Evolutionary conservation across 2,888 invertebrate species (phyloP), one percentile per base, ranked within the genome.

Genomic region (Lapara coniferarum): DNA sequence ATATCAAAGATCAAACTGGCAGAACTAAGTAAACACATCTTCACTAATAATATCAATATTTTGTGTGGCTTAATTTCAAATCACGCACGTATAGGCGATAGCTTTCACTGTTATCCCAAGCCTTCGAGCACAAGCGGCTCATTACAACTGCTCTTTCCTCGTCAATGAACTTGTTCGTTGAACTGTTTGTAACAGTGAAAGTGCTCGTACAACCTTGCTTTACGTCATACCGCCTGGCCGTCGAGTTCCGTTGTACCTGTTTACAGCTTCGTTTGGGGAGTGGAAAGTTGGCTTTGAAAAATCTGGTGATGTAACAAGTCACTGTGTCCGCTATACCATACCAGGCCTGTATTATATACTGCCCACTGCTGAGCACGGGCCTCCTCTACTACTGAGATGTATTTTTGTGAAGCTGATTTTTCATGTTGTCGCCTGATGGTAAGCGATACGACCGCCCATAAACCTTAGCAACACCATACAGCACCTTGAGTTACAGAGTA

Each of bases 141-240:
- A 53, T 66, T 52, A 66, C 52, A 19, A 7, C 16, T 63, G 63
- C 63, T 56, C 56, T 69, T 63, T 63, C 16, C 46, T 25, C 51
- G 63, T 63, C 71, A 75, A 71, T 77, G 81, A 81, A 81, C 81
- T 82, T 79, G 77, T 66, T 63, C 70, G 70, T 70, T 70, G 71
- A 69, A 69, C 51, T 68, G 72, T 70, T 75, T 74, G 75, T 77
- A 79, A 79, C 79, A 78, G 84, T 78, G 85, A 85, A 85, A 85
- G 85, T 78, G 72, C 72, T 71, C 68, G 63, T 70, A 68, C 49
- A 69, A 68, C 66, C 73, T 71, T 75, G 75, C 74, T 46, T 77
- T 75, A 75, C 77, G 75, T 77, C 74, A 73, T 59, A 52, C 59
- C 52, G 59, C 73, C 74, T 71, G 72, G 67, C 72, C 66, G 71